Conservation (phyloP, 2,888 invertebrate genomes). For the Dusona sp. region DNA sequence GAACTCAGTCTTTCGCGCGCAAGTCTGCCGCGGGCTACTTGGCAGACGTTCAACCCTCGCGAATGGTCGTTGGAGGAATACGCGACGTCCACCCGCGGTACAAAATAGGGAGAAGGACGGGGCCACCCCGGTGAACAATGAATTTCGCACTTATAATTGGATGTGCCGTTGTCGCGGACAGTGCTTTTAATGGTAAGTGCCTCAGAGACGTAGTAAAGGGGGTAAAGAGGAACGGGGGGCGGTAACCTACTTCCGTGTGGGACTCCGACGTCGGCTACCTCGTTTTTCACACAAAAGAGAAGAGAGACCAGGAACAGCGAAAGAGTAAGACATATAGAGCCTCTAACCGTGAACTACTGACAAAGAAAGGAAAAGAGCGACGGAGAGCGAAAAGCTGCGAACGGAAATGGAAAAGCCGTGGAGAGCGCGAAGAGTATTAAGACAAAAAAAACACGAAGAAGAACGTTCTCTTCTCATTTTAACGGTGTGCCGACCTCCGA, state of each 20-base stretch:
- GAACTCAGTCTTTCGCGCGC: slow-evolving; percentile 49
- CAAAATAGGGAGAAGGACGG: slow-evolving; percentile 29
- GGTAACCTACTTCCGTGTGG: slow-evolving; percentile 68
- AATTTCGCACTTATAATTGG: slow-evolving; percentile 83
- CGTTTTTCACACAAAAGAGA: slow-evolving; percentile 62
- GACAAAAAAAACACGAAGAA: slow-evolving; percentile 56
- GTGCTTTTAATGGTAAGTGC: slow-evolving; percentile 80
- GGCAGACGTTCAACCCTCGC: slow-evolving; percentile 68
- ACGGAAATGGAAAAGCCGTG: slow-evolving; percentile 8
- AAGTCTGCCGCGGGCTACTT: slow-evolving; percentile 59
- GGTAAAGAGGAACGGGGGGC: slow-evolving; percentile 39
- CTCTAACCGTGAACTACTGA: slow-evolving; percentile 35
- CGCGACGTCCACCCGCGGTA: slow-evolving; percentile 59
- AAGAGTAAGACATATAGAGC: slow-evolving; percentile 50
- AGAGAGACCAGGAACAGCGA: slow-evolving; percentile 24
- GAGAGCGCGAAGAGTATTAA: slow-evolving; percentile 59
- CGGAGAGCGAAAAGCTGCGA: slow-evolving; percentile 4
- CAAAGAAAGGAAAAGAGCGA: slow-evolving; percentile 9
- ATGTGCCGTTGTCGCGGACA: slow-evolving; percentile 80
- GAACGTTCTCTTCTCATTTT: slow-evolving; percentile 61
- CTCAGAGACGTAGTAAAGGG: slow-evolving; percentile 56
- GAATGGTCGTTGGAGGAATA: slow-evolving; percentile 42
- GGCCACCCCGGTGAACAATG: slow-evolving; percentile 76
- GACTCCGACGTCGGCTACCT: slow-evolving; percentile 65
- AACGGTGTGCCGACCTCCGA: slow-evolving; percentile 61